Percentiles rank a stretch among this genome's conserved stretches.
phyloP scores from a whole-genome alignment of 2,888 invertebrate species.

The Siphlonurus alternatus region DNA sequence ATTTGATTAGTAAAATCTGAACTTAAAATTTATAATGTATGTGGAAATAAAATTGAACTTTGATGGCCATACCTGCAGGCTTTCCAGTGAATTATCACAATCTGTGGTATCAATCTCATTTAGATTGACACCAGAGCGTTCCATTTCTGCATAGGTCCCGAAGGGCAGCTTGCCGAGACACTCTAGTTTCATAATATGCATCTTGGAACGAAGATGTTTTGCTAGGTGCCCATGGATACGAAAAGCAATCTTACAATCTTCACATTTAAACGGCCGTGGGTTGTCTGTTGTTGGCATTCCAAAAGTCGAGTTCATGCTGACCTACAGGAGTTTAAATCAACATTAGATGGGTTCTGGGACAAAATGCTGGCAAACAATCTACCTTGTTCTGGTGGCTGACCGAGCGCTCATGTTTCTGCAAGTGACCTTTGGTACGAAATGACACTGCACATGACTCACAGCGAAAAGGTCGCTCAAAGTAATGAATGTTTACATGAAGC shows the following conservation, averaged over 20 bases:
- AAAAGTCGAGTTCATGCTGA: conserved; percentile 68
- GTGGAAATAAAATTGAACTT: neutral
- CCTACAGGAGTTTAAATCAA: conserved; percentile 19
- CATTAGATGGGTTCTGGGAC: neutral
- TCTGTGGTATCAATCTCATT: conserved; percentile 93
- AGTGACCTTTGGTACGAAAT: conserved; percentile 76
- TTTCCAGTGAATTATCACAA: conserved; percentile 85
- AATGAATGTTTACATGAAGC: conserved; percentile 89
- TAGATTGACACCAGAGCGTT: conserved; percentile 72
- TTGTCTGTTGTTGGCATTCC: conserved; percentile 75
- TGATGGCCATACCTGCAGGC: conserved; percentile 52
- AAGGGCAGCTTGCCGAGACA: conserved; percentile 84
- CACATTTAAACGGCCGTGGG: conserved; percentile 90
- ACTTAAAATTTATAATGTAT: too few relatives aligned
- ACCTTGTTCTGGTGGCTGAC: conserved; percentile 87
- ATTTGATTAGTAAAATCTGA: too few relatives aligned
- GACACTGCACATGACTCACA: conserved; percentile 85
- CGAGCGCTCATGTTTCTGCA: conserved; percentile 85
- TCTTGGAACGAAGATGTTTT: conserved; percentile 89
- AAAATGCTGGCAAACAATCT: conserved; percentile 9
- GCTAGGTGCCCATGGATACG: conserved; percentile 93
- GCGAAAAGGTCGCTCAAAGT: conserved; percentile 79
- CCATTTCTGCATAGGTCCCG: conserved; percentile 87
- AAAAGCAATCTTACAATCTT: conserved; percentile 91
- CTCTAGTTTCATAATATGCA: conserved; percentile 88